These are phyloP conservation scores for Paraescarpia echinospica DNA, from an alignment of 1,140 invertebrate genomes.

Conservation along the genomic window DNA sequence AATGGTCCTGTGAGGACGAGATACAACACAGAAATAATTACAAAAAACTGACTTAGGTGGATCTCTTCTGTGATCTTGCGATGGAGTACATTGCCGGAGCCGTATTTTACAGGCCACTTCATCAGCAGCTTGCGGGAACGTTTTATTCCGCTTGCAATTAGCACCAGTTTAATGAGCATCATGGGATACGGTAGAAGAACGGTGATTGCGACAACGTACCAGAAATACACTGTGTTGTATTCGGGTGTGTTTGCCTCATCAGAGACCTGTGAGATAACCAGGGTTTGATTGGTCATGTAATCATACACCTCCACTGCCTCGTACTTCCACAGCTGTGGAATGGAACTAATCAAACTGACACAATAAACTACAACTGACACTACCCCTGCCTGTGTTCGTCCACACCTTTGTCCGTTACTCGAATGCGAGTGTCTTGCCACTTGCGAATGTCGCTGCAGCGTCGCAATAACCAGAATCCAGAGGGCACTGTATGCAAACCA, in stretches of 20 bases:
- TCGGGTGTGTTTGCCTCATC: conserved; percentile 38
- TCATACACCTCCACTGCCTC: conserved; percentile 32
- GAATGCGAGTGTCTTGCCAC: not conserved
- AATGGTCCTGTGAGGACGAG: conserved; percentile 45
- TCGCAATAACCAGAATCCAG: conserved; percentile 51
- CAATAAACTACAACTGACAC: conserved; percentile 45
- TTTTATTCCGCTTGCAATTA: not conserved
- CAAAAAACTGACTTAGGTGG: conserved; percentile 41
- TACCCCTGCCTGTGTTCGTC: conserved; percentile 42
- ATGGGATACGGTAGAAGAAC: conserved; percentile 46
- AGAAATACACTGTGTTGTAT: conserved; percentile 51
- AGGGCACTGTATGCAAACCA: conserved; percentile 51
- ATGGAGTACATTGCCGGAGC: conserved; percentile 42
- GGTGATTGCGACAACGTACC: conserved; percentile 50
- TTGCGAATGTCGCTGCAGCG: conserved; percentile 37
- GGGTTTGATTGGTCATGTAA: conserved; percentile 34
- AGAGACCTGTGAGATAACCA: conserved; percentile 38
- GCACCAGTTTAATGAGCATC: conserved; percentile 35
- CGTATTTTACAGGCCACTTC: conserved; percentile 19
- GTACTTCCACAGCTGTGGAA: conserved; percentile 54
- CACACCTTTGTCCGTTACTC: conserved; percentile 41
- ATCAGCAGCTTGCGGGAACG: conserved; percentile 33
- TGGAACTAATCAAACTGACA: conserved; percentile 47
- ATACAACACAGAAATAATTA: conserved; percentile 39
- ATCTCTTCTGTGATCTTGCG: conserved; percentile 46